These are phyloP conservation scores for Drosophila monieri DNA, from an alignment of 2,888 invertebrate genomes.

Conservation along the genomic window DNA sequence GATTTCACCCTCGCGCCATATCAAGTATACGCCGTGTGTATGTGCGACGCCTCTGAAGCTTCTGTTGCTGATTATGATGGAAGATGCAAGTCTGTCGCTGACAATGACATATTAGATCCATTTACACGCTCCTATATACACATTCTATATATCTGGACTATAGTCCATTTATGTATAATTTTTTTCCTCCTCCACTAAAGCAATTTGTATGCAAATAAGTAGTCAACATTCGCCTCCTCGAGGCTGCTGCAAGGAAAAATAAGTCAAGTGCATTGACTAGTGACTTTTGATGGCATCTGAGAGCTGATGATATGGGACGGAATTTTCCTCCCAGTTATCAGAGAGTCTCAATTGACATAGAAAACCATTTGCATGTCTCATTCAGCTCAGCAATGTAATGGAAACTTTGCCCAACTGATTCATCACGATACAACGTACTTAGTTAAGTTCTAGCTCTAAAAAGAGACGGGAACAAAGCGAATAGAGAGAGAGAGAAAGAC, in stretches of 20 bases:
- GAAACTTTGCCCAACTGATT: slow-evolving; percentile 33
- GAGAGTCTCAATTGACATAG: slow-evolving; percentile 61
- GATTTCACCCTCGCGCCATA: slow-evolving; percentile 32
- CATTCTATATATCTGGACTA: neutral
- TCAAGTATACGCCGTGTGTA: slow-evolving; percentile 32
- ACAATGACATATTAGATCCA: slow-evolving; percentile 76
- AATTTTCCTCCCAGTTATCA: slow-evolving; percentile 25
- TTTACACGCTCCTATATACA: slow-evolving; percentile 65
- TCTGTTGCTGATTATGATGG: slow-evolving; percentile 70
- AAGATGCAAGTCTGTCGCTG: slow-evolving; percentile 66
- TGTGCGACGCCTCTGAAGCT: slow-evolving; percentile 6
- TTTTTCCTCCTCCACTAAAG: slow-evolving; percentile 26
- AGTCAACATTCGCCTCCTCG: slow-evolving; percentile 44
- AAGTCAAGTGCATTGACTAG: slow-evolving; percentile 71
- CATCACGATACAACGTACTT: slow-evolving; percentile 37
- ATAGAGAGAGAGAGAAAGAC: slow-evolving; percentile 1
- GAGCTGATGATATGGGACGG: slow-evolving; percentile 14
- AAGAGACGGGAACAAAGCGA: slow-evolving; percentile 15
- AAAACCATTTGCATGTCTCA: slow-evolving; percentile 59
- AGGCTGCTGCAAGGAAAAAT: slow-evolving; percentile 39
- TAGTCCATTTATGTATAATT: slow-evolving; percentile 1
- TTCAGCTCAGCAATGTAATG: slow-evolving; percentile 23
- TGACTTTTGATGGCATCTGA: slow-evolving; percentile 41
- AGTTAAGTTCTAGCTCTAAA: slow-evolving; percentile 16
- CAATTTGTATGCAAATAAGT: slow-evolving; percentile 66